Evolutionary conservation across 30 jellyfish, hydroid and myxozoan genomes (phyloP).

Genomic region (Pelagia noctiluca): DNA sequence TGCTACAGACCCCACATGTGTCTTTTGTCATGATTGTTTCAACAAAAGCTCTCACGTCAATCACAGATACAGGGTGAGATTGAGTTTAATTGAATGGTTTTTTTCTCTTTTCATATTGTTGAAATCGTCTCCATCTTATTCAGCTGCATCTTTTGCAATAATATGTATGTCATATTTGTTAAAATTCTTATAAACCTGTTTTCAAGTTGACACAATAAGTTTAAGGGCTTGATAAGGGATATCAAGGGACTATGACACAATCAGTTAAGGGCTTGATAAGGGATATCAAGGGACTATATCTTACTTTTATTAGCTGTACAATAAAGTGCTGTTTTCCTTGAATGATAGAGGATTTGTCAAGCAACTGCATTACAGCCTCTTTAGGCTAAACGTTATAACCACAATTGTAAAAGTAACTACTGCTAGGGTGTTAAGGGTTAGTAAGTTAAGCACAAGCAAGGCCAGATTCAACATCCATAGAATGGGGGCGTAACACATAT

Average conservation of each 20-base stretch:
- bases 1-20: slow-evolving; percentile 99
- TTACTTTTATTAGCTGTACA: too few species aligned
- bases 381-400: too few species aligned
- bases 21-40: slow-evolving; percentile 93
- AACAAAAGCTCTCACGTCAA: slow-evolving; percentile 69
- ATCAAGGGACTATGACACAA: not conserved
- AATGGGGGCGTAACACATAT: too few species aligned
- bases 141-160: not conserved
- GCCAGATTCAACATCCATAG: too few species aligned
- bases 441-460: too few species aligned
- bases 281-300: not conserved
- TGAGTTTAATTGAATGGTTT: too few species aligned
- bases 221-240: not conserved
- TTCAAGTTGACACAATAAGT: not conserved
- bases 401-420: too few species aligned
- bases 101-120: not conserved
- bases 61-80: slow-evolving; percentile 85
- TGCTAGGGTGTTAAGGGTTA: too few species aligned
- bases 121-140: not conserved
- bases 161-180: too few species aligned
- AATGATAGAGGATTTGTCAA: too few species aligned
- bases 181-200: not conserved
- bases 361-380: too few species aligned
- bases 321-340: too few species aligned
- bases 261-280: not conserved